phyloP scores from a whole-genome alignment of 2,113 vertebrate species.

The Anoura caudifer region DNA sequence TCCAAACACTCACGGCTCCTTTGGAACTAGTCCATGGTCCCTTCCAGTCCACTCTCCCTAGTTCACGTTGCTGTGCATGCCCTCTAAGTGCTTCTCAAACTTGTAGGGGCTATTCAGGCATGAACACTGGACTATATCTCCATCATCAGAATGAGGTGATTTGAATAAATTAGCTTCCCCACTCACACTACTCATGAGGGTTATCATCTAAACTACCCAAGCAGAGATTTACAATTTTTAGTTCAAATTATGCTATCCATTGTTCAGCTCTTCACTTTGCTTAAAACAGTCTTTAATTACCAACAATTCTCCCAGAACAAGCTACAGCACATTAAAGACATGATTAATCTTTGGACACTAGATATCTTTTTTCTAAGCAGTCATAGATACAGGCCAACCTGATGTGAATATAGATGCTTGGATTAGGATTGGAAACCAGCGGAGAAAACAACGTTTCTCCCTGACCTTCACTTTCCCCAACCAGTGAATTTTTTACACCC shows the following conservation, averaged over 20 bases:
- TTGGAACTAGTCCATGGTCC: too few relatives aligned
- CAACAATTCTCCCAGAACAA: not conserved
- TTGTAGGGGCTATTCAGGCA: too few relatives aligned
- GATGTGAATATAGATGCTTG: not conserved
- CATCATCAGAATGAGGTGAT: rapidly evolving
- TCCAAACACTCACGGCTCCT: not conserved
- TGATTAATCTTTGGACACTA: not conserved
- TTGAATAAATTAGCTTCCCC: not conserved
- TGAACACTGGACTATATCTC: rapidly evolving
- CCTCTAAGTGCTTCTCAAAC: too few relatives aligned
- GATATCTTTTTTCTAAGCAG: not conserved
- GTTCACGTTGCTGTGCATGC: rapidly evolving
- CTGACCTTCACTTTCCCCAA: not conserved
- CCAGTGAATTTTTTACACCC: not conserved
- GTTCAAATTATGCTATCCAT: too few relatives aligned
- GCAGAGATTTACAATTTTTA: not conserved
- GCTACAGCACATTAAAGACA: not conserved
- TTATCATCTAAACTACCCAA: not conserved
- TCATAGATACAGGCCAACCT: rapidly evolving
- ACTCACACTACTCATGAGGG: rapidly evolving
- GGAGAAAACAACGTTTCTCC: not conserved
- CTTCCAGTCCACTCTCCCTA: not conserved
- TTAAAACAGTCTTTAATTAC: not conserved
- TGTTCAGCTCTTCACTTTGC: not conserved
- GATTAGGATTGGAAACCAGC: rapidly evolving